Percentiles rank a stretch among this genome's conserved stretches.
Conservation (phyloP, 1,140 invertebrate species). For the Octopus sinensis region DNA sequence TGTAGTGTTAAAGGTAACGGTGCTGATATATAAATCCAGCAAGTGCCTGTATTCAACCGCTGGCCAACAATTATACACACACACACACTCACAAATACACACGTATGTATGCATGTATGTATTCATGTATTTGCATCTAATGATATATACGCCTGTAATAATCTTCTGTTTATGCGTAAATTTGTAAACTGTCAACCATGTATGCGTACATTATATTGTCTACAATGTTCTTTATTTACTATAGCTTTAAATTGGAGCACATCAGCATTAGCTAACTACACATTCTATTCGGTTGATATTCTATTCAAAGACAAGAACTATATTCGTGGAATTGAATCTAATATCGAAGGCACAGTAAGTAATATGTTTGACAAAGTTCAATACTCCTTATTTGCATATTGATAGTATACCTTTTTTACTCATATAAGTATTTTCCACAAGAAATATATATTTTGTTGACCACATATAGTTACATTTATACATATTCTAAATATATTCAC, state of each 20-base stretch:
- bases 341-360: not conserved
- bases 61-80: not conserved
- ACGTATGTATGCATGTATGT: not conserved
- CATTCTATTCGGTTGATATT: not conserved
- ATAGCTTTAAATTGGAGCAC: slow-evolving; percentile 4
- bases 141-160: not conserved
- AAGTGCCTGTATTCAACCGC: too few species aligned
- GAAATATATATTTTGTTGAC: too few species aligned
- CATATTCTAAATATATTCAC: too few species aligned
- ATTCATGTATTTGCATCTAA: not conserved
- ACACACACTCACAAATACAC: not conserved
- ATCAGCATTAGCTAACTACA: not conserved
- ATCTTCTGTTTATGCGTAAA: not conserved
- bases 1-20: too few species aligned
- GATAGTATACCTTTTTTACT: too few species aligned
- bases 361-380: not conserved
- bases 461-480: too few species aligned
- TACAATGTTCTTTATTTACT: not conserved
- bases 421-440: too few species aligned
- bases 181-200: not conserved
- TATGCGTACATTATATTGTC: not conserved
- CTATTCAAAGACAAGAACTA: not conserved
- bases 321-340: slow-evolving; percentile 4
- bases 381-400: too few species aligned
- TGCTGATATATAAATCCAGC: too few species aligned